These are phyloP conservation scores for Liasis olivaceus DNA, from an alignment of 2,797 vertebrate species.

Conservation along the genomic window DNA sequence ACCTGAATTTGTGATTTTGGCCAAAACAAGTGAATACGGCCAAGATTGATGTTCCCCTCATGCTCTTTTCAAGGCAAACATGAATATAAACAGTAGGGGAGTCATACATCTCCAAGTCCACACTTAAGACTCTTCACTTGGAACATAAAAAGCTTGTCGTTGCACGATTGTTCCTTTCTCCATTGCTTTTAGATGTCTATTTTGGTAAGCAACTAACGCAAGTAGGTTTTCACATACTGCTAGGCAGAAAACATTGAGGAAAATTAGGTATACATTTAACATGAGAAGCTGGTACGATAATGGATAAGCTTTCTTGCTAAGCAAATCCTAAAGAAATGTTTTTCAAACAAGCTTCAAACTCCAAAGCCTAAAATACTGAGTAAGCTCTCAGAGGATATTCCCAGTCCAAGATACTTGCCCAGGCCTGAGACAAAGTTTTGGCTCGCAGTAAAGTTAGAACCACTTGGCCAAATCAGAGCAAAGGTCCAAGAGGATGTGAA, in stretches of 20 bases:
- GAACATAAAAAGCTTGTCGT: slow-evolving; percentile 33
- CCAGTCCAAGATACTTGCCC: background rate
- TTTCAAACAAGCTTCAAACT: background rate
- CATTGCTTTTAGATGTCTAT: slow-evolving; percentile 47
- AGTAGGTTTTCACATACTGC: slow-evolving; percentile 34
- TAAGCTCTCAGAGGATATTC: background rate
- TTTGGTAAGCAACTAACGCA: slow-evolving; percentile 62
- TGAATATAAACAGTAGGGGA: slow-evolving; percentile 35
- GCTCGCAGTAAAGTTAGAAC: background rate
- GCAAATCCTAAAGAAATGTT: background rate
- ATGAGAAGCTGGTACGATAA: no score
- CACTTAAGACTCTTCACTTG: slow-evolving; percentile 2
- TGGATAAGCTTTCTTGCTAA: background rate
- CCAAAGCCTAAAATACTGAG: background rate
- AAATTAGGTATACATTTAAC: background rate
- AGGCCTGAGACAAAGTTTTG: background rate
- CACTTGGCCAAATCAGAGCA: no score
- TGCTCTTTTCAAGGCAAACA: slow-evolving; percentile 36
- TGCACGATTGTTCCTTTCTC: slow-evolving; percentile 40
- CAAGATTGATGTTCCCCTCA: fast-evolving
- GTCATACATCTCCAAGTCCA: background rate
- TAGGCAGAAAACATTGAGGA: background rate
- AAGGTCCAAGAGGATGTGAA: no score
- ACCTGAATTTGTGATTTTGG: background rate
- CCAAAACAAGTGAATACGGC: slow-evolving; percentile 31